A percentile compares a stretch with the other conserved stretches of the same genome.
Evolutionary conservation across 2,888 invertebrate species (phyloP).

Genomic region (Eubasilissa splendida): DNA sequence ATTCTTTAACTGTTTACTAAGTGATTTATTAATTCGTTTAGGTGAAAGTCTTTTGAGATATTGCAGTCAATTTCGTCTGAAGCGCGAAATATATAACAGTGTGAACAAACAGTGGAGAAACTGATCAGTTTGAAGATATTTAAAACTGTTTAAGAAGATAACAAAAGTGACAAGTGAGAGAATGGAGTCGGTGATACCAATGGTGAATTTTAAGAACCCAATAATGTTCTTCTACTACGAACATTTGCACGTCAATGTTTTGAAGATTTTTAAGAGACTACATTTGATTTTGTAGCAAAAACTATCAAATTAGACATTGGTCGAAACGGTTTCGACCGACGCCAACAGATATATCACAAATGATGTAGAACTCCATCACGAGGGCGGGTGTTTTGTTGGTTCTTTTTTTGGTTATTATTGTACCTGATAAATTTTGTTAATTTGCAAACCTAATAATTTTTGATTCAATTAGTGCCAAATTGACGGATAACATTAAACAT

Average conservation of each 20-base stretch:
- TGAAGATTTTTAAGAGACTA: constrained; percentile 45
- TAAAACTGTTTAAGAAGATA: not conserved
- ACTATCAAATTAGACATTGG: constrained; percentile 9
- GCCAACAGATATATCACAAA: constrained; percentile 11
- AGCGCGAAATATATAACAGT: too few relatives aligned
- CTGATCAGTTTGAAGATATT: too few relatives aligned
- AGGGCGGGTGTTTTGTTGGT: constrained; percentile 20
- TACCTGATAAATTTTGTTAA: not conserved
- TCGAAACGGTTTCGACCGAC: constrained; percentile 21
- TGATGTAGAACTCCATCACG: constrained; percentile 16
- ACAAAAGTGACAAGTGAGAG: constrained; percentile 2
- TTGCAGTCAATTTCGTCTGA: too few relatives aligned
- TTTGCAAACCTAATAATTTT: not conserved
- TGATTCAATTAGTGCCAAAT: constrained; percentile 32
- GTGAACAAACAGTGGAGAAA: too few relatives aligned
- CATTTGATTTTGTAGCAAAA: constrained; percentile 48
- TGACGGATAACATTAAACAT: constrained; percentile 10
- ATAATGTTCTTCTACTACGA: constrained; percentile 26
- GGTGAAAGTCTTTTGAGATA: too few relatives aligned
- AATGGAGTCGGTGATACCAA: constrained; percentile 32
- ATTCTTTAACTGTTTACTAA: too few relatives aligned
- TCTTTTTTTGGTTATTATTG: constrained; percentile 20
- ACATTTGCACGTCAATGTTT: constrained; percentile 43
- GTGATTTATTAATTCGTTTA: too few relatives aligned
- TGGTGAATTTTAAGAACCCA: constrained; percentile 8